Percentiles rank a stretch among this genome's conserved stretches.
Evolutionary conservation across 2,888 invertebrate genomes (phyloP).

Genomic region (Thysanoteuthis rhombus): DNA sequence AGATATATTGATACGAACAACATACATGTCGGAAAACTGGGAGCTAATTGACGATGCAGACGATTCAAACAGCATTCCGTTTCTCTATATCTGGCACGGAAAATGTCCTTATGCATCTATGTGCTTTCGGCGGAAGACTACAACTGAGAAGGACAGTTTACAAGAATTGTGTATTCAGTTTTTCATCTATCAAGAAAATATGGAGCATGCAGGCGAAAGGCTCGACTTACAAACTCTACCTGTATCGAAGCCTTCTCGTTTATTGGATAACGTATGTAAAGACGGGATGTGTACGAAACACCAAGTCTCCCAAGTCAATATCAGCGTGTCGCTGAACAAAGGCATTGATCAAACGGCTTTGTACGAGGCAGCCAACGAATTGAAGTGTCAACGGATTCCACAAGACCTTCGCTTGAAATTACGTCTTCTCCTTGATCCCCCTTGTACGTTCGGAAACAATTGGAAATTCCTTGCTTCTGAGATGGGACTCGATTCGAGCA

Average conservation of each 20-base stretch:
- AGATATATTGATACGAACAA: conserved; percentile 36
- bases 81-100: conserved; percentile 51
- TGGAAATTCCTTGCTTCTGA: conserved; percentile 45
- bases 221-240: conserved; percentile 42
- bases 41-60: conserved; percentile 38
- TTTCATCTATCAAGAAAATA: conserved; percentile 42
- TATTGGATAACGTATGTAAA: conserved; percentile 32
- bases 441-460: conserved; percentile 39
- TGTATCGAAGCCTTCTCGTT: conserved; percentile 34
- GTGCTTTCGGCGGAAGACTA: conserved; percentile 41
- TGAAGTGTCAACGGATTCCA: conserved; percentile 24
- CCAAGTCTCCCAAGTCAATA: background rate
- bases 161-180: conserved; percentile 47
- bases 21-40: conserved; percentile 49
- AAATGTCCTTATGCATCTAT: conserved; percentile 48
- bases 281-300: conserved; percentile 34
- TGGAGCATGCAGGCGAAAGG: conserved; percentile 44
- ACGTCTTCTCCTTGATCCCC: conserved; percentile 43
- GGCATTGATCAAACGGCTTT: background rate
- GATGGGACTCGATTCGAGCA: conserved; percentile 39
- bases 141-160: background rate
- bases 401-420: conserved; percentile 37
- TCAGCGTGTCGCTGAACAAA: background rate
- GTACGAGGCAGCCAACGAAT: background rate
- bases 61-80: conserved; percentile 39